A percentile compares a stretch with the other conserved stretches of the same genome.
Conservation (phyloP, 1,140 invertebrate species). For the Sarcophaga bullata region DNA sequence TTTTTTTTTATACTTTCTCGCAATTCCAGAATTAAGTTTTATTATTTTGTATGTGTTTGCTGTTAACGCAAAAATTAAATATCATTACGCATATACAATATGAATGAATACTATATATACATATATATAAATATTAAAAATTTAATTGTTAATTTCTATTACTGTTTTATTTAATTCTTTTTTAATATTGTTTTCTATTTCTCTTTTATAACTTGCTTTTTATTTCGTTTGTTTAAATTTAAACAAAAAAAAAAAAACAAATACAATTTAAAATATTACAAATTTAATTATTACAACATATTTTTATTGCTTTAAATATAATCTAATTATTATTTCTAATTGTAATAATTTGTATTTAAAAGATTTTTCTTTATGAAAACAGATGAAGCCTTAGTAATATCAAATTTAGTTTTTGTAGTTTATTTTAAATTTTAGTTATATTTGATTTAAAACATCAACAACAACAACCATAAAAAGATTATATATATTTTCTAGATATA, state of each 20-base stretch:
- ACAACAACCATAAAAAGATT: slow-evolving; percentile 27
- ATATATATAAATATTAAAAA: not conserved
- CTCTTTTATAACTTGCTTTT: not conserved
- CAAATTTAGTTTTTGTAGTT: slow-evolving; percentile 18
- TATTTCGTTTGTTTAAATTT: not conserved
- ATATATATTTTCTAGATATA: slow-evolving; percentile 14
- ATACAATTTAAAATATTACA: no score
- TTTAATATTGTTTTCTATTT: not conserved
- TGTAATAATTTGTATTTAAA: slow-evolving; percentile 11
- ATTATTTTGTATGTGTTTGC: not conserved
- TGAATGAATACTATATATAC: no score
- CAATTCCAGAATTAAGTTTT: not conserved
- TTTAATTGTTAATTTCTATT: slow-evolving; percentile 20
- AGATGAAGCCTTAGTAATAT: slow-evolving; percentile 32
- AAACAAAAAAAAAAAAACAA: not conserved
- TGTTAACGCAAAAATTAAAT: no score
- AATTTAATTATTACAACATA: no score
- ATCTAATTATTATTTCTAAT: slow-evolving; percentile 1
- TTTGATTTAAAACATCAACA: slow-evolving; percentile 9
- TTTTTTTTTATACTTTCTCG: not conserved
- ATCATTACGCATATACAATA: not conserved
- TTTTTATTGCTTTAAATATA: not conserved
- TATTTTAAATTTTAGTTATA: slow-evolving; percentile 17
- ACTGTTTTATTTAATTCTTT: not conserved
- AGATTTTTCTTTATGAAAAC: not conserved